These are phyloP conservation scores for Agrochola litura DNA, from an alignment of 2,888 invertebrate genomes.

Conservation along the genomic window DNA sequence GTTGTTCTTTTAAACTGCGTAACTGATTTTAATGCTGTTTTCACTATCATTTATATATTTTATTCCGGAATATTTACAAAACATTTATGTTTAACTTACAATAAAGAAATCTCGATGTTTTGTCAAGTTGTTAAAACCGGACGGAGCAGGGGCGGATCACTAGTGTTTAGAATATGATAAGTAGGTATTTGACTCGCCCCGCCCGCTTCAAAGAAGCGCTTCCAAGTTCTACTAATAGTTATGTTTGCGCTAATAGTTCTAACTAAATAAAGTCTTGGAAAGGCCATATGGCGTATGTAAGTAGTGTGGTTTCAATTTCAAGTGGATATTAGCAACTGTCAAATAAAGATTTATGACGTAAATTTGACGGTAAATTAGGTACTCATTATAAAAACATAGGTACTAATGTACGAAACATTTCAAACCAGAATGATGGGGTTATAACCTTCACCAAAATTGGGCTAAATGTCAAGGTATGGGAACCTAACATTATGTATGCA, in stretches of 20 bases:
- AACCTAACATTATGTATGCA: no score
- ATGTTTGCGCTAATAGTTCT: constrained; percentile 1
- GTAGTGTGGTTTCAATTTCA: constrained; percentile 33
- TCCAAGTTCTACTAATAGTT: not conserved
- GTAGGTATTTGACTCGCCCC: not conserved
- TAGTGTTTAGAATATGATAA: not conserved
- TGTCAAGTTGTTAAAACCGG: not conserved
- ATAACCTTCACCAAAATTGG: no score
- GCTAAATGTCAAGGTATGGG: no score
- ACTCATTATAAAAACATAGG: not conserved
- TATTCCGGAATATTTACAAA: not conserved
- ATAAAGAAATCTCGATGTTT: not conserved
- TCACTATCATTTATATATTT: not conserved
- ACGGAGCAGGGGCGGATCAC: not conserved
- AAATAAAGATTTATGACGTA: constrained; percentile 35
- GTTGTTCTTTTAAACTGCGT: not conserved
- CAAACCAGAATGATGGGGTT: no score
- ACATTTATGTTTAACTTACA: not conserved
- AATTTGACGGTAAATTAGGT: constrained; percentile 5
- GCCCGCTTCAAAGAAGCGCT: not conserved
- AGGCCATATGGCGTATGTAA: constrained; percentile 7
- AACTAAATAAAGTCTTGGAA: constrained; percentile 8
- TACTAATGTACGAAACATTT: not conserved
- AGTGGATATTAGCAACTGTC: constrained; percentile 14
- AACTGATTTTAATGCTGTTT: not conserved